Base-by-base conservation (phyloP, 2,797 vertebrate genomes). In the Spondyliosoma cantharus region DNA sequence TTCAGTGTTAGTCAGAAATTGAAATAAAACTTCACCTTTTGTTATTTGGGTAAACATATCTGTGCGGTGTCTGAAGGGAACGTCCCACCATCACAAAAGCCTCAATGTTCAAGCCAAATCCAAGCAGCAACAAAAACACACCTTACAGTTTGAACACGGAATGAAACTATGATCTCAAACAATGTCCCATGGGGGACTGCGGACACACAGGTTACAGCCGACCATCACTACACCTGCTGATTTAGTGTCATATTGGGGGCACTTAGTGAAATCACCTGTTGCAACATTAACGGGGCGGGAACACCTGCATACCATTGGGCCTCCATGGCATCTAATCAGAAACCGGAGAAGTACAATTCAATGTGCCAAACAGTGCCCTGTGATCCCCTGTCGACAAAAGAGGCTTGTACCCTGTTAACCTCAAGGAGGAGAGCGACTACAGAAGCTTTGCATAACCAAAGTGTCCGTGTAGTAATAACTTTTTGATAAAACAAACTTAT, bases 221-320 rank as follows among this genome's bases (percentile, higher is more conserved):
- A 29, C 46, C 19, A 53, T 45, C n/a, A 43, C 22, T 6, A 46
- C 56, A 81, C 22, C 65, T 69, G 58, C 29, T 43, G 57, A 77
- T 56, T 52, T 1, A 53, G 42, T 45, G 22, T 58, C 54, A 29
- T 27, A 19, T 25, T 14, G 6, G 15, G 22, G 15, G 65, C n/a
- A 45, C 64, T 71, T n/a, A 66, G 20, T 71, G 3, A 73, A 65
- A 82, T 83, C 70, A 74, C 70, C 76, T 76, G 70, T 61, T 42
- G 29, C 32, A 29, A 42, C 56, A 7, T 64, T 15, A n/a, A 19
- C 50, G 24, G 43, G 32, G 56, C 1, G 1, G 32, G 5, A 53
- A 56, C 71, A 76, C 76, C 78, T 84, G 74, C 27, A 82, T 27
- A 59, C 71, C 24, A 64, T 9, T 22, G 54, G 27, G 57, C 27